These are phyloP conservation scores for Dolichallabes microphthalmus DNA, from an alignment of 2,113 vertebrate genomes.

Conservation along the genomic window DNA sequence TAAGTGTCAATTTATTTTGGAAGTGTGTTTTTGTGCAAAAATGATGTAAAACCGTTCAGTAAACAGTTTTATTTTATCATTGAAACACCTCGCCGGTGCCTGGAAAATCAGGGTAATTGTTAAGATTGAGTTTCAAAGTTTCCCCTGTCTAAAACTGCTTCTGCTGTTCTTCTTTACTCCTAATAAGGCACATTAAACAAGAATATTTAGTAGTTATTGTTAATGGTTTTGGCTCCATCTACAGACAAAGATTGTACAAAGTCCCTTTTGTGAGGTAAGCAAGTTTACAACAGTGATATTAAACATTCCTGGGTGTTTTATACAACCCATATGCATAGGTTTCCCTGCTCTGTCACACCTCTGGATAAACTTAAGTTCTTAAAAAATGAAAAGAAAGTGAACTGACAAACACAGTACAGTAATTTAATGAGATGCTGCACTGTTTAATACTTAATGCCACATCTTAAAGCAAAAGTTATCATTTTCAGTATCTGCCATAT, in stretches of 20 bases:
- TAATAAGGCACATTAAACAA: neutral
- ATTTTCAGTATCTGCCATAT: neutral
- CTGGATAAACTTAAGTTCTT: neutral
- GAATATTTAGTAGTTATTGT: neutral
- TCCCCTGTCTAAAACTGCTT: neutral
- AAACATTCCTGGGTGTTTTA: too few relatives aligned
- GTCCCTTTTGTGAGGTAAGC: neutral
- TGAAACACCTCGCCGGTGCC: neutral
- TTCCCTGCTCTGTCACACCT: too few relatives aligned
- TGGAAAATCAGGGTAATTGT: neutral
- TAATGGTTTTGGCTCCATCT: constrained; percentile 47
- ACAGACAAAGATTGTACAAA: constrained; percentile 20
- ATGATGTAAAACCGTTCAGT: neutral
- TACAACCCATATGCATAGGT: neutral
- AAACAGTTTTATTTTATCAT: neutral
- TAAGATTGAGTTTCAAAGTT: neutral
- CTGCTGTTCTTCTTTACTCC: neutral
- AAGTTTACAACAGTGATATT: neutral
- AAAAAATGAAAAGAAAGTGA: neutral
- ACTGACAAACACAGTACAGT: neutral
- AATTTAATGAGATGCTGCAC: neutral
- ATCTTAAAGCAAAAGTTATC: neutral
- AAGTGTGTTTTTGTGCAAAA: neutral
- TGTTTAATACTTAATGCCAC: neutral
- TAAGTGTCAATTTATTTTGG: neutral